Base-by-base conservation (phyloP, 1,140 invertebrate genomes). In the Drosophila littoralis region DNA sequence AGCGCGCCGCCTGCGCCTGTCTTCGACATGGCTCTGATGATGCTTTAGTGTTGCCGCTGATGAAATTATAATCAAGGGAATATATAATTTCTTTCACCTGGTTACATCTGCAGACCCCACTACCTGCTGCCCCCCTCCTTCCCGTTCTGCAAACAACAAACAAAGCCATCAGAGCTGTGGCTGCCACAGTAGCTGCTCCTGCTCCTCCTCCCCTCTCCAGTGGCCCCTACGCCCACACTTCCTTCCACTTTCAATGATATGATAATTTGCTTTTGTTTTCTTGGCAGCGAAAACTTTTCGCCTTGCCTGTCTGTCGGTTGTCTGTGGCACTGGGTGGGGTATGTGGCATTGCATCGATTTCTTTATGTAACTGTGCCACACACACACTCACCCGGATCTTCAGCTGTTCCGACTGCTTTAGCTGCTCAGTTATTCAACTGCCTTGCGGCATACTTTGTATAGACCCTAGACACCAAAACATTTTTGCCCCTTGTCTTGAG, bases 31-130 rank as follows among this genome's bases (percentile, higher is more conserved):
- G 73, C 80, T 72, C 67, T 75, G 77, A 89, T 89, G 83, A 77
- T 88, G 79, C 80, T 80, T 88, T 88, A 80, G 84, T 85, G 84
- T 90, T 90, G 86, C 78, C 86, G 78, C 84, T 89, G 84, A 89
- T 89, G 84, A 90, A 89, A 89, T 89, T 89, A 89, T 89, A 89
- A 89, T 90, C 84, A 90, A 80, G 85, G 85, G 85, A 89, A 89
- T 90, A 89, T 89, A 89, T 79, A 90, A 89, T 90, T 89, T 80
- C 78, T 79, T 89, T 89, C 84, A 89, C 84, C 84, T 89, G 84
- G 85, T 75, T 89, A 78, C 70, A 75, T 69, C 52, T 66, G 54
- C 60, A 32, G 35, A 13, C 32, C 38, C 3, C 55, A 28, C 22
- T 28, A 28, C 22, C 22, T 28, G 22, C 22, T 8, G 35, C 36